Evolutionary conservation across 2,888 invertebrate species (phyloP).

Genomic region (Athrips mouffetella): DNA sequence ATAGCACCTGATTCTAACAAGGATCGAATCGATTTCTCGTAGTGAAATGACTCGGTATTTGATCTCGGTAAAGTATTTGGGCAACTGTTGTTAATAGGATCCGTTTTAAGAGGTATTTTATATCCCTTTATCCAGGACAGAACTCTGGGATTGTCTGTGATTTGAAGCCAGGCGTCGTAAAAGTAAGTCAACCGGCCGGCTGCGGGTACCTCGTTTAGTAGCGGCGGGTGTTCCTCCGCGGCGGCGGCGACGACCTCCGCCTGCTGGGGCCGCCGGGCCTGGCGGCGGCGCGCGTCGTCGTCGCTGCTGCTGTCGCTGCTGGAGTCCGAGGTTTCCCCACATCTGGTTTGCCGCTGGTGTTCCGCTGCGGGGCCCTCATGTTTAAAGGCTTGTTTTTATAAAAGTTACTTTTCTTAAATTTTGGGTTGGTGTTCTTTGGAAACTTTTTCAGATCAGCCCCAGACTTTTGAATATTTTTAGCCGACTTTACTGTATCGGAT

Average conservation of each 20-base stretch:
- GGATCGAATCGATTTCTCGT: not conserved
- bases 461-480: slow-evolving; percentile 8
- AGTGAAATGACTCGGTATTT: not conserved
- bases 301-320: not conserved
- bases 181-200: slow-evolving; percentile 16
- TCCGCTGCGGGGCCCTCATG: slow-evolving; percentile 7
- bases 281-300: not conserved
- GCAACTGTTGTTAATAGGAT: not conserved
- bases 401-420: slow-evolving; percentile 11
- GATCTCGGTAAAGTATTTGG: slow-evolving; percentile 2
- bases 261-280: no score
- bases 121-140: slow-evolving; percentile 18
- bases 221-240: no score
- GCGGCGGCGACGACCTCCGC: not conserved
- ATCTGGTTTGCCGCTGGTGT: not conserved
- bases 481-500: slow-evolving; percentile 3
- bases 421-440: no score
- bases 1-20: slow-evolving; percentile 13
- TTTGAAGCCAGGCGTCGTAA: slow-evolving; percentile 5
- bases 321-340: not conserved
- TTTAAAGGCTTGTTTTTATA: slow-evolving; percentile 3
- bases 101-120: slow-evolving; percentile 12
- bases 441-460: not conserved
- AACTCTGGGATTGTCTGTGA: slow-evolving; percentile 9
- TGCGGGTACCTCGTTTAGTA: no score